Percentiles rank a stretch among this genome's conserved stretches.
These are phyloP conservation scores for Aphelinus certus DNA, from an alignment of 1,140 invertebrate species.

Conservation along the genomic window DNA sequence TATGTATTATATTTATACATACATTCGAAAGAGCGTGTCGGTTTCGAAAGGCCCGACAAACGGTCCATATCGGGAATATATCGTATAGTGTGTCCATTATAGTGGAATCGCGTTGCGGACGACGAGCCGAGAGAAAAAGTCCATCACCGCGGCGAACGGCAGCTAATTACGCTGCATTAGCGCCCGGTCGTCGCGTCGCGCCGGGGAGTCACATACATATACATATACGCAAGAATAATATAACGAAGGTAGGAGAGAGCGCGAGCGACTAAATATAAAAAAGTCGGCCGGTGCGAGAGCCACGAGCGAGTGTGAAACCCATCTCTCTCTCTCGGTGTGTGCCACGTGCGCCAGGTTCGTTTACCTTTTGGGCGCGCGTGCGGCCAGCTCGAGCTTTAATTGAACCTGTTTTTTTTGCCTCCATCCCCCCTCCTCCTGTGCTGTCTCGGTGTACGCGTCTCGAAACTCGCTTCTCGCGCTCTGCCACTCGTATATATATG, in stretches of 20 bases:
- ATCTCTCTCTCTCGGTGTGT: conserved; percentile 8
- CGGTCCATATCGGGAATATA: too few species aligned
- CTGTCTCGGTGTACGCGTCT: too few species aligned
- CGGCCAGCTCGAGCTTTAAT: conserved; percentile 6
- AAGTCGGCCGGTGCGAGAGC: conserved; percentile 5
- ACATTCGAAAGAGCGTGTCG: too few species aligned
- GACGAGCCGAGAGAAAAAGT: too few species aligned
- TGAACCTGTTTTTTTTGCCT: conserved; percentile 12
- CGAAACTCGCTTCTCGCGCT: too few species aligned
- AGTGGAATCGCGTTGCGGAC: too few species aligned
- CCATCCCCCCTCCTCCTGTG: neutral
- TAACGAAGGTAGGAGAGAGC: neutral
- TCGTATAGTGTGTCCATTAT: too few species aligned
- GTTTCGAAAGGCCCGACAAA: too few species aligned
- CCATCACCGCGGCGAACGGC: too few species aligned
- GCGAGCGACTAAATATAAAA: conserved; percentile 24
- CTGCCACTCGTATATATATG: too few species aligned
- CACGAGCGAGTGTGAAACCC: conserved; percentile 8
- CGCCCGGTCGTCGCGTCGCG: neutral
- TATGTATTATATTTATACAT: too few species aligned
- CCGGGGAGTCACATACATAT: neutral
- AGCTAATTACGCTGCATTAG: conserved; percentile 25
- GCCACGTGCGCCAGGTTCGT: conserved; percentile 29
- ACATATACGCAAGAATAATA: conserved; percentile 10
- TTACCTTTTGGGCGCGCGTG: conserved; percentile 24